Conservation (phyloP, 2,888 invertebrate genomes). For the Ischnura elegans region DNA sequence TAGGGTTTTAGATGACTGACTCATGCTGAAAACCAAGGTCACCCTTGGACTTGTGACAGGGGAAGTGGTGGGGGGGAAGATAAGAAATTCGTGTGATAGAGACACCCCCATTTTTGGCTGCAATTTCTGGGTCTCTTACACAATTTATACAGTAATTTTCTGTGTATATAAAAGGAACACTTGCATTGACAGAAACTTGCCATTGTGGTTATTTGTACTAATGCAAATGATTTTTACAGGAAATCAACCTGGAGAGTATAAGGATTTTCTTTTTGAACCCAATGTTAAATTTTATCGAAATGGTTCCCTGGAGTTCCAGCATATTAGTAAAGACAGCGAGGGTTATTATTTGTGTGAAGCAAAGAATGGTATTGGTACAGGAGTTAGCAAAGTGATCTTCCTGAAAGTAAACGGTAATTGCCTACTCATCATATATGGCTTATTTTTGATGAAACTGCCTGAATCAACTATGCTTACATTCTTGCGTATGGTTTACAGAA, state of each 20-base stretch:
- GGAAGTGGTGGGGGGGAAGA: too few relatives aligned
- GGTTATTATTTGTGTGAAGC: constrained; percentile 96
- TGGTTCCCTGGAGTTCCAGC: constrained; percentile 90
- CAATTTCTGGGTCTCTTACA: background rate
- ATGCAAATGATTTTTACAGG: constrained; percentile 77
- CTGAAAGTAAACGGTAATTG: constrained; percentile 92
- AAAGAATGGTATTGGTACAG: constrained; percentile 94
- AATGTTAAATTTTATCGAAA: constrained; percentile 89
- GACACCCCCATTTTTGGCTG: background rate
- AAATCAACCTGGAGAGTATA: constrained; percentile 87
- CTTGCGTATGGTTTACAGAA: background rate
- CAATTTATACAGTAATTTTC: background rate
- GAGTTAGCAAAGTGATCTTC: constrained; percentile 94
- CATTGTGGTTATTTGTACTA: background rate
- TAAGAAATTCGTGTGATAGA: too few relatives aligned
- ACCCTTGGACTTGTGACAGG: too few relatives aligned
- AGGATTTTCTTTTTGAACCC: constrained; percentile 89
- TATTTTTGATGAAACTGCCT: background rate
- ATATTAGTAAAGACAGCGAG: constrained; percentile 91
- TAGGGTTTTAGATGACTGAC: too few relatives aligned
- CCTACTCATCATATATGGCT: background rate
- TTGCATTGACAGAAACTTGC: background rate
- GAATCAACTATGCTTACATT: background rate
- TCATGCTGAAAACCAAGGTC: too few relatives aligned
- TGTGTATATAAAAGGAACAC: background rate